These are phyloP conservation scores for Astropecten irregularis DNA, from an alignment of 53 echinoderm and acorn worm species.

Conservation along the genomic window DNA sequence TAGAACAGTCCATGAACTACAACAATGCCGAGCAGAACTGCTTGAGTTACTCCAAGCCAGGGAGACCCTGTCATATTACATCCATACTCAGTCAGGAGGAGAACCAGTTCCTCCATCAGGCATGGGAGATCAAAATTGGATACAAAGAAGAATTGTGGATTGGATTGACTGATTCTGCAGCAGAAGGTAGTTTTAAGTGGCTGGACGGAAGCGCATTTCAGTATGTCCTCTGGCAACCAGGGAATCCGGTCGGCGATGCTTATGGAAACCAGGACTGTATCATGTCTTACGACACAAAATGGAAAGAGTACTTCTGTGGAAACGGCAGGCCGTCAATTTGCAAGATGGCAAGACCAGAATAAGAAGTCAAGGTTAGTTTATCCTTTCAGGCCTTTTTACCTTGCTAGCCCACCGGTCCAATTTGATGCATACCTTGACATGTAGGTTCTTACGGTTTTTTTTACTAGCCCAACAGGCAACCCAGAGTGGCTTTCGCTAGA, in stretches of 20 bases:
- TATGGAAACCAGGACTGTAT: not conserved
- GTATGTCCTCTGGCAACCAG: not conserved
- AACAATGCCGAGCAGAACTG: not conserved
- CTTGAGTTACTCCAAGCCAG: not conserved
- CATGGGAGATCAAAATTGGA: no score
- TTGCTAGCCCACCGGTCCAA: no score
- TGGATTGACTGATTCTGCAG: not conserved
- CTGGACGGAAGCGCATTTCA: slow-evolving; percentile 16
- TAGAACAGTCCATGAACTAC: not conserved
- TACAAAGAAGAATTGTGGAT: not conserved
- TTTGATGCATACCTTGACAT: no score
- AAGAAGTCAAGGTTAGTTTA: no score
- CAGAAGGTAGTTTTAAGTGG: slow-evolving; percentile 12
- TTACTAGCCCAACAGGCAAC: no score
- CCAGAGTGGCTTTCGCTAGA: no score
- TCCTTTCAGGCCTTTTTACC: no score
- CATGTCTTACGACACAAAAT: not conserved
- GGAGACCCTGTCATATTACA: slow-evolving; percentile 6
- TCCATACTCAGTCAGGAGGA: slow-evolving; percentile 1
- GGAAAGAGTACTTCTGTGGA: not conserved
- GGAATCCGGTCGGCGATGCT: not conserved
- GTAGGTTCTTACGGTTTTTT: no score
- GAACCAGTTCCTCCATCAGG: not conserved
- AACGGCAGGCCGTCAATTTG: not conserved
- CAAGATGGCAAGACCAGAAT: not conserved